Conservation (phyloP, 2,888 invertebrate species). For the Oeneis ivallda region DNA sequence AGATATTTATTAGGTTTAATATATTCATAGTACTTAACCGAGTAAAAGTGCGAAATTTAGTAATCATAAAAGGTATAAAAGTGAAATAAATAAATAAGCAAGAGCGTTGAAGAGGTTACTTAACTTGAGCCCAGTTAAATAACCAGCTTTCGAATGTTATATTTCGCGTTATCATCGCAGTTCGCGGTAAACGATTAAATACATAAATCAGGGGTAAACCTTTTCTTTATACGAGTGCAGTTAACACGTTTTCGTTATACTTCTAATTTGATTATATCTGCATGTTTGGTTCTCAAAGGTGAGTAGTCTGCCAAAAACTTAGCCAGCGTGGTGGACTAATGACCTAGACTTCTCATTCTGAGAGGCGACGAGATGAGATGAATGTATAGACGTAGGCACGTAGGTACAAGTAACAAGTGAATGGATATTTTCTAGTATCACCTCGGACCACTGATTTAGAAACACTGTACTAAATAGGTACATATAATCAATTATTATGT, state of each 20-base stretch:
- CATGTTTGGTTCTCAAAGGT: too few relatives aligned
- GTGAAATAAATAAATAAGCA: constrained; percentile 22
- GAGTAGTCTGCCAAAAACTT: too few relatives aligned
- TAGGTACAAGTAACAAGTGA: too few relatives aligned
- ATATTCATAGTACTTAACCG: constrained; percentile 2
- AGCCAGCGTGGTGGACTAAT: too few relatives aligned
- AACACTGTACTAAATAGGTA: not conserved
- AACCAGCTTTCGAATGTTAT: constrained; percentile 40
- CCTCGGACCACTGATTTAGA: too few relatives aligned
- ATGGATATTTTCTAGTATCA: too few relatives aligned
- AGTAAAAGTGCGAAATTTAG: constrained; percentile 26
- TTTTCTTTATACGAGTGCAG: too few relatives aligned
- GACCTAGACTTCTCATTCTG: too few relatives aligned
- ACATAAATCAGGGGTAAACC: not conserved
- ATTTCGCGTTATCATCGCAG: constrained; percentile 37
- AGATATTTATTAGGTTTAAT: constrained; percentile 2
- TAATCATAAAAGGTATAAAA: constrained; percentile 25
- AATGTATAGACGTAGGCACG: too few relatives aligned
- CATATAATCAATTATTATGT: constrained; percentile 29
- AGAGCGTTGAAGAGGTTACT: constrained; percentile 21
- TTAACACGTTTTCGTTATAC: too few relatives aligned
- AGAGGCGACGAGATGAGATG: too few relatives aligned
- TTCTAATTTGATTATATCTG: too few relatives aligned
- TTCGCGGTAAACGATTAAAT: constrained; percentile 18
- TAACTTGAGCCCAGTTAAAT: constrained; percentile 30